Evolutionary conservation across 1,140 invertebrate genomes (phyloP).

Genomic region (Hermatobates lingyangjiaoensis): DNA sequence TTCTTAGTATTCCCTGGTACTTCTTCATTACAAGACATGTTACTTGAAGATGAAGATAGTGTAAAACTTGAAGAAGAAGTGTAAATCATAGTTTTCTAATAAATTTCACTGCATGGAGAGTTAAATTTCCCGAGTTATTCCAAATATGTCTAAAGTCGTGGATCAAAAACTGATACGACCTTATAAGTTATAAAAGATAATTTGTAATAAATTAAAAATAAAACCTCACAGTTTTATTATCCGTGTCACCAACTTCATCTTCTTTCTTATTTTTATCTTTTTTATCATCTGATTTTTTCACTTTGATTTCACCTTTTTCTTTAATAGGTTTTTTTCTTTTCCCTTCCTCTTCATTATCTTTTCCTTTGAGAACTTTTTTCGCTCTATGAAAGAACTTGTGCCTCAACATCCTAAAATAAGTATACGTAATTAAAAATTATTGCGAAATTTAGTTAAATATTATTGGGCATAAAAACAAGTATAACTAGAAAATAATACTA

Average conservation of each 20-base stretch:
- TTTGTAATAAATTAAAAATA: background rate
- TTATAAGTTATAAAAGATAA: background rate
- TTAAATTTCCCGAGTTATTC: no score
- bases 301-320: conserved; percentile 29
- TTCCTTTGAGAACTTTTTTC: conserved; percentile 61
- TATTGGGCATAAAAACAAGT: background rate
- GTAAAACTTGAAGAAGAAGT: no score
- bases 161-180: no score
- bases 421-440: conserved; percentile 3
- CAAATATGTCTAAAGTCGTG: no score
- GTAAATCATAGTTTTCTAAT: no score
- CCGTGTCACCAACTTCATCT: conserved; percentile 29
- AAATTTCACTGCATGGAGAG: no score
- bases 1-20: no score
- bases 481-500: background rate
- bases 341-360: conserved; percentile 46
- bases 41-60: no score
- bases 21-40: no score
- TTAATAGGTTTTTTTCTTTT: conserved; percentile 43
- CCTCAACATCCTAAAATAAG: conserved; percentile 44
- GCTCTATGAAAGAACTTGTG: conserved; percentile 93
- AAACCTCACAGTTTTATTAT: background rate
- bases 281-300: conserved; percentile 38
- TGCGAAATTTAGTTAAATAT: background rate
- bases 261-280: conserved; percentile 35